Evolutionary conservation across 2,797 vertebrate species (phyloP), one percentile per base, ranked within the genome.

Genomic region (Perodicticus potto): DNA sequence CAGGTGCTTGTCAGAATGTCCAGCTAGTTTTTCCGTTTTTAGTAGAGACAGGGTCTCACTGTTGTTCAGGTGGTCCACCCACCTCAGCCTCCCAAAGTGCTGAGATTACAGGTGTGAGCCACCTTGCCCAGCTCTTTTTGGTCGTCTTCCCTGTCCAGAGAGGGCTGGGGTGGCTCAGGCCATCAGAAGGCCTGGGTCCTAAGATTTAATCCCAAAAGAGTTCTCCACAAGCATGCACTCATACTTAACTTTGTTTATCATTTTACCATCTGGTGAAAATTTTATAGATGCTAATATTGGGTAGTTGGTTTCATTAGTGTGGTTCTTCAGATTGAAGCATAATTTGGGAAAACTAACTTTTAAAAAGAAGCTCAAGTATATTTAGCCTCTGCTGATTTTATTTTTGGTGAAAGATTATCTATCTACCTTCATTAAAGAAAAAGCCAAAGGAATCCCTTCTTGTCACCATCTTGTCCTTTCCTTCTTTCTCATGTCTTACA

Each of bases 291-390:
- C 88, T 76, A 19, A 40, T 22, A 29, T 49, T 73, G 40, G 3
- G n/a, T 32, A 40, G 12, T 91, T 43, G 43, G 27, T 89, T 78
- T 91, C 12, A 55, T 93, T 69, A 32, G 20, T 22, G 20, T 53
- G 29, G 32, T n/a, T 22, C 12, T 74, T 95, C 55, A 14, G 16
- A 29, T 29, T 57, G 6, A 45, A 81, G 55, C 17, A 7, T 19
- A 9, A 84, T 43, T 96, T 92, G 8, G 23, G 59, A 87, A 86
- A n/a, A 43, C 29, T 3, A 29, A n/a, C 32, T 78, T 76, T 83
- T 43, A 34, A 59, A 86, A 53, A 78, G 32, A 84, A 91, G 16
- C 1, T 12, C 27, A 72, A 65, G 23, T 76, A 55, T 8, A 13
- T 81, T 49, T 23, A 93, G 40, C 32, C 45, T 34, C 16, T 25